Conservation (phyloP, 2,113 vertebrate species). For the Microtus richardsoni region DNA sequence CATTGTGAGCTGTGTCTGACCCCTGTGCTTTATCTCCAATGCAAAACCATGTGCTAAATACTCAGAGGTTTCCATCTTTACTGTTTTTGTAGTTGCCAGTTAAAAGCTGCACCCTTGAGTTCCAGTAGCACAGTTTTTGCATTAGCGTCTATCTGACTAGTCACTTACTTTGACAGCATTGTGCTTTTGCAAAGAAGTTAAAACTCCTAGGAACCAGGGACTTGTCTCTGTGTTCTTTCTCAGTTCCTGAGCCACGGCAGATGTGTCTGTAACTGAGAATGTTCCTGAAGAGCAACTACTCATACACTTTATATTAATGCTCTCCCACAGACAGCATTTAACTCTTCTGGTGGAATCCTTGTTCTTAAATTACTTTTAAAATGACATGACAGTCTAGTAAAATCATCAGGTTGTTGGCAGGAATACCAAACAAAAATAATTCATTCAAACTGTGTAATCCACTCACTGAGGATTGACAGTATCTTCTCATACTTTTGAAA, state of each 20-base stretch:
- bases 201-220: slow-evolving; percentile 37
- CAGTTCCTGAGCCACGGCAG: slow-evolving; percentile 51
- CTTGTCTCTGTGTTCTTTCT: background rate
- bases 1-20: slow-evolving; percentile 78
- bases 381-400: slow-evolving; percentile 83
- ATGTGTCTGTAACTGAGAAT: slow-evolving; percentile 58
- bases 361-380: slow-evolving; percentile 53
- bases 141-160: slow-evolving; percentile 56
- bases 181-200: slow-evolving; percentile 33
- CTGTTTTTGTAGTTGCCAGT: slow-evolving; percentile 63
- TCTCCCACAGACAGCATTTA: slow-evolving; percentile 67
- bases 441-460: slow-evolving; percentile 86
- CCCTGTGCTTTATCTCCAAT: slow-evolving; percentile 75
- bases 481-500: slow-evolving; percentile 89
- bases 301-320: slow-evolving; percentile 49
- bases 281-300: slow-evolving; percentile 64
- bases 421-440: slow-evolving; percentile 87
- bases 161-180: slow-evolving; percentile 46
- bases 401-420: slow-evolving; percentile 83
- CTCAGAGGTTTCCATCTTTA: slow-evolving; percentile 63
- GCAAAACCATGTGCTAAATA: slow-evolving; percentile 68
- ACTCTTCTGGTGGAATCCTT: slow-evolving; percentile 78
- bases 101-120: slow-evolving; percentile 60
- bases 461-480: slow-evolving; percentile 86
- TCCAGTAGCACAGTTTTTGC: slow-evolving; percentile 59